These are phyloP conservation scores for Camponotus pennsylvanicus DNA, from an alignment of 1,140 invertebrate species.

Conservation along the genomic window DNA sequence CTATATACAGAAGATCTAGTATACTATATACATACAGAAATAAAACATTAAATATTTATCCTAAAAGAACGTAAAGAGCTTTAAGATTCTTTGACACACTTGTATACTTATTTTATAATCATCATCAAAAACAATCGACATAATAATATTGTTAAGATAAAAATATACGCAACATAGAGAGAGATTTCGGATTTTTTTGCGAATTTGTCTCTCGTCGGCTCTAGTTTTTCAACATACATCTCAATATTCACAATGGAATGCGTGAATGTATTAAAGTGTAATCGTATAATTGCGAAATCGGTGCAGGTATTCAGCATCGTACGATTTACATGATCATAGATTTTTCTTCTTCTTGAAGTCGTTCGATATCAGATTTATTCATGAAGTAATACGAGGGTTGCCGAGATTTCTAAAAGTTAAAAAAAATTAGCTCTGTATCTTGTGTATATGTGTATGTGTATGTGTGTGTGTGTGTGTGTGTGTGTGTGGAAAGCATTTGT, in stretches of 20 bases:
- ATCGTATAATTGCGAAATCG: background rate
- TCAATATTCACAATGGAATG: background rate
- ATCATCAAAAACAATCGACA: background rate
- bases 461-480: no score
- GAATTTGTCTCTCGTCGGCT: background rate
- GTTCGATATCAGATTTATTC: constrained; percentile 94
- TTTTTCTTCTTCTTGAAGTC: constrained; percentile 93
- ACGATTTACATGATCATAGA: constrained; percentile 73
- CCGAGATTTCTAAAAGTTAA: constrained; percentile 89
- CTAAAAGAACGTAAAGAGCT: background rate
- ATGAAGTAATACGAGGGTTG: constrained; percentile 97
- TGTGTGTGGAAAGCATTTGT: background rate
- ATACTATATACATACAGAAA: constrained; percentile 1
- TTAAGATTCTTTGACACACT: background rate
- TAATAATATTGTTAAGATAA: constrained; percentile 26
- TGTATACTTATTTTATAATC: constrained; percentile 1
- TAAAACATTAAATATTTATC: constrained; percentile 12
- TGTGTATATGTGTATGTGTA: no score
- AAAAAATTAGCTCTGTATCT: background rate
- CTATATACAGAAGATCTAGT: constrained; percentile 1
- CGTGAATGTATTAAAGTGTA: constrained; percentile 8
- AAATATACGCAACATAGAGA: constrained; percentile 5
- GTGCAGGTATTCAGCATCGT: constrained; percentile 18
- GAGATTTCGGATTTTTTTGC: background rate
- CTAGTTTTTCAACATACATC: constrained; percentile 14